Base-by-base conservation (phyloP, 2,797 vertebrate genomes). In the Sebastes hubbsi region DNA sequence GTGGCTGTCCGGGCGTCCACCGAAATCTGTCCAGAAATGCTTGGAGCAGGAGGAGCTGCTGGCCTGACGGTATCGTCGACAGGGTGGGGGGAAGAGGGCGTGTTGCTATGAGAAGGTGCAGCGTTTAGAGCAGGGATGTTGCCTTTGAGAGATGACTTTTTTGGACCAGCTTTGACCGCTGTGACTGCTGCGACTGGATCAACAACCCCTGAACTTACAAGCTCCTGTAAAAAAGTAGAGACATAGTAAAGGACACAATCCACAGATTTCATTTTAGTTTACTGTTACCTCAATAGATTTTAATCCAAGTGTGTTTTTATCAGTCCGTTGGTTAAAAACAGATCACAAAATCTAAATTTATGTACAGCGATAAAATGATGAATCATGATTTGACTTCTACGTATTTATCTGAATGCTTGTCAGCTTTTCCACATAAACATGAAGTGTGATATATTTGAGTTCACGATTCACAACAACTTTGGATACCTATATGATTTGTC, bases 201-300 rank as follows among this genome's bases (percentile, higher is more conserved):
- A 10, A 8, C 8, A 16, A n/a, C 14, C 1, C 22, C 64, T 38
- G 72, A 54, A n/a, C 49, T 64, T 12, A 25, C n/a, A 13, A 13
- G 29, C 5, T 77, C 73, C 87, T 89, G 76, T 24, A 6, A 52
- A 49, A 46, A 13, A 59, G 14, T 1, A 27, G 14, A 75, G 8
- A 68, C 16, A 6, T 2, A 34, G 1, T 46, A 1, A 22, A 38
- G 2, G 32, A 52, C 6, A 27, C 34, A 20, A 56, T n/a, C 22
- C n/a, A 20, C 3, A 29, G 24, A 8, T 49, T 20, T 49, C 11
- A 56, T 25, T 56, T 56, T 5, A 24, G 54, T 55, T 22, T 49
- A 16, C 42, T 49, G 38, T 38, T 49, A 49, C 46, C 46, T 49
- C 20, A 20, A 49, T 16, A 49, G 46, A 49, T 20, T 49, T 49